phyloP scores from a whole-genome alignment of 2,797 vertebrate genomes.

The Pseudopleuronectes americanus region DNA sequence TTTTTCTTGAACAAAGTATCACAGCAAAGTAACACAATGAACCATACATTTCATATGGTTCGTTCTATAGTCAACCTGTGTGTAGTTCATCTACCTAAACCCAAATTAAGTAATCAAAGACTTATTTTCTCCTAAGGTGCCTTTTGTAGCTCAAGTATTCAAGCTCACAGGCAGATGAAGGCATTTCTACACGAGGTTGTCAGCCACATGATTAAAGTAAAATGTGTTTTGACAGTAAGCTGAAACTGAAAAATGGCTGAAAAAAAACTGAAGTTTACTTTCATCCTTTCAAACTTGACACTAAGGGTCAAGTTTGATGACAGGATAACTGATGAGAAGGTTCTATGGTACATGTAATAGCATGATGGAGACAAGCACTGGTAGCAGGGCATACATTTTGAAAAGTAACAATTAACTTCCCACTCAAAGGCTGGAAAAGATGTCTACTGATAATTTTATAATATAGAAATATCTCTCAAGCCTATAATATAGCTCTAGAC shows the following conservation, averaged over 20 bases:
- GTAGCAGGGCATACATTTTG: too few species aligned
- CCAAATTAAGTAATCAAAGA: slow-evolving; percentile 1
- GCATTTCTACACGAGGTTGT: slow-evolving; percentile 44
- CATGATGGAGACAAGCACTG: background rate
- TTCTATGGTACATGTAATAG: slow-evolving; percentile 34
- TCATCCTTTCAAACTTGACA: too few species aligned
- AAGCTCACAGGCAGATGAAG: slow-evolving; percentile 41
- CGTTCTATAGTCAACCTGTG: background rate
- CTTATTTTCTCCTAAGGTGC: slow-evolving; percentile 4
- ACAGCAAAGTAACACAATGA: background rate
- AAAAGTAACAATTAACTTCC: background rate
- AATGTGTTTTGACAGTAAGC: slow-evolving; percentile 55
- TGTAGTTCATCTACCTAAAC: background rate
- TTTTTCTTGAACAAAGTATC: too few species aligned
- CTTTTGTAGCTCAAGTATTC: slow-evolving; percentile 16
- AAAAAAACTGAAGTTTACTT: slow-evolving; percentile 15
- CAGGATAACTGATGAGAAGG: slow-evolving; percentile 38
- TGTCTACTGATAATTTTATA: background rate
- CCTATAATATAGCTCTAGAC: background rate
- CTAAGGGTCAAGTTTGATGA: slow-evolving; percentile 34
- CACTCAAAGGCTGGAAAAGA: slow-evolving; percentile 8
- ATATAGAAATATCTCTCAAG: background rate
- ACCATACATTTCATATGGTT: background rate
- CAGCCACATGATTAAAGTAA: slow-evolving; percentile 55
- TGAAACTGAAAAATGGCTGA: slow-evolving; percentile 16